Conservation (phyloP, 2,888 invertebrate species). For the Deilephila elpenor region DNA sequence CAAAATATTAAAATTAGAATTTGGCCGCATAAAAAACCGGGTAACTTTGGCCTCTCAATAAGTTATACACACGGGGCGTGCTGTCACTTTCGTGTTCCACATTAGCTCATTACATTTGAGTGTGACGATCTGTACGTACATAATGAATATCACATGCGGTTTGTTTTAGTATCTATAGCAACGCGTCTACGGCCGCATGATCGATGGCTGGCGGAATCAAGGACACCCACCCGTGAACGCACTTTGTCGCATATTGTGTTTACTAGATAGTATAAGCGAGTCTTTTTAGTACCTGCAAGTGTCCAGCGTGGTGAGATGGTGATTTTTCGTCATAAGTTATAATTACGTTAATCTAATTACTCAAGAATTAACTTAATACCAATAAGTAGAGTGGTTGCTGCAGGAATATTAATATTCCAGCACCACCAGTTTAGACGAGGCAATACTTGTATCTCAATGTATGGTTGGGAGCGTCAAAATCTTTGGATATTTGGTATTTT, state of each 20-base stretch:
- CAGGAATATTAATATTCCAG: too few species aligned
- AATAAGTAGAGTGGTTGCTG: too few species aligned
- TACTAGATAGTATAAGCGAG: conserved; percentile 8
- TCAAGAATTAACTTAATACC: too few species aligned
- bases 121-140: conserved; percentile 25
- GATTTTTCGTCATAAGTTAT: too few species aligned
- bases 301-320: too few species aligned
- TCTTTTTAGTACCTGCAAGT: too few species aligned
- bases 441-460: too few species aligned
- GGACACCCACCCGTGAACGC: conserved; percentile 63
- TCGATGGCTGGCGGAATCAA: conserved; percentile 61
- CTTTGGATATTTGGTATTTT: too few species aligned
- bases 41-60: conserved; percentile 6
- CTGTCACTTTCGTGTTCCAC: conserved; percentile 11
- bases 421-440: too few species aligned
- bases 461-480: too few species aligned
- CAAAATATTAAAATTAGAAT: not conserved
- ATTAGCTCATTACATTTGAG: conserved; percentile 20
- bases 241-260: conserved; percentile 38
- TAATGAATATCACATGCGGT: conserved; percentile 31
- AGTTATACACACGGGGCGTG: conserved; percentile 1
- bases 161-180: conserved; percentile 50
- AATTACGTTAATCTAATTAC: too few species aligned
- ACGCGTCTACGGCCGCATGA: conserved; percentile 51
- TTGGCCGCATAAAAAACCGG: not conserved